A percentile compares a stretch with the other conserved stretches of the same genome.
phyloP scores from a whole-genome alignment of 2,888 invertebrate genomes.

The Aradus depressus region DNA sequence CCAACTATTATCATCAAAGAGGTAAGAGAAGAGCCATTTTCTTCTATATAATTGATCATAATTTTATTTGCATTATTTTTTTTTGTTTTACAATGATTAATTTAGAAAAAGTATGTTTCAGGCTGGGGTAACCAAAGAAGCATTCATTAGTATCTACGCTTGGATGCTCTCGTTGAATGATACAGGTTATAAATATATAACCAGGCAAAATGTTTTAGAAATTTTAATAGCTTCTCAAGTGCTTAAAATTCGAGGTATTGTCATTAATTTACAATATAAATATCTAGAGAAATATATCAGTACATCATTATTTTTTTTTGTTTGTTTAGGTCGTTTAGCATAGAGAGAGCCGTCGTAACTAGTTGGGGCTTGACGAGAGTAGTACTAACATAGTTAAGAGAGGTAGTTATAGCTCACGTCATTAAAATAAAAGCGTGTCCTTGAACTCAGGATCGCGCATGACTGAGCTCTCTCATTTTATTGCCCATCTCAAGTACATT shows the following conservation, averaged over 20 bases:
- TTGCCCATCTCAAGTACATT: too few species aligned
- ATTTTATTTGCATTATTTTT: background rate
- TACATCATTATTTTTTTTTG: too few species aligned
- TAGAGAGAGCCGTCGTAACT: too few species aligned
- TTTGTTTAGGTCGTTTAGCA: too few species aligned
- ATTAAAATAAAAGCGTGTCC: background rate
- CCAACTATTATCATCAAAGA: slow-evolving; percentile 6
- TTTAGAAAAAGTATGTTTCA: slow-evolving; percentile 25
- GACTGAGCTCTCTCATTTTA: too few species aligned
- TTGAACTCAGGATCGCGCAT: too few species aligned
- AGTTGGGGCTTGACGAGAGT: background rate
- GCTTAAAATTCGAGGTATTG: slow-evolving; percentile 53
- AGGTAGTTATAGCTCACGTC: background rate
- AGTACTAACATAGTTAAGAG: too few species aligned
- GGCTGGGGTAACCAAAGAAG: slow-evolving; percentile 40
- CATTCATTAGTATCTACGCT: slow-evolving; percentile 63
- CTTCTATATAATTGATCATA: background rate
- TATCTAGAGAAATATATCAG: too few species aligned
- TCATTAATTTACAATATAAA: too few species aligned
- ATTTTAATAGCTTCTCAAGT: slow-evolving; percentile 60
- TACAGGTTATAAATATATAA: slow-evolving; percentile 52
- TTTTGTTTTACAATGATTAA: background rate
- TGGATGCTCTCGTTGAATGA: slow-evolving; percentile 62
- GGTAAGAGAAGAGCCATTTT: background rate
- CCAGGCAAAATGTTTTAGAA: slow-evolving; percentile 58